These are phyloP conservation scores for Aphaenogaster floridana DNA, from an alignment of 1,140 invertebrate genomes.

Conservation along the genomic window DNA sequence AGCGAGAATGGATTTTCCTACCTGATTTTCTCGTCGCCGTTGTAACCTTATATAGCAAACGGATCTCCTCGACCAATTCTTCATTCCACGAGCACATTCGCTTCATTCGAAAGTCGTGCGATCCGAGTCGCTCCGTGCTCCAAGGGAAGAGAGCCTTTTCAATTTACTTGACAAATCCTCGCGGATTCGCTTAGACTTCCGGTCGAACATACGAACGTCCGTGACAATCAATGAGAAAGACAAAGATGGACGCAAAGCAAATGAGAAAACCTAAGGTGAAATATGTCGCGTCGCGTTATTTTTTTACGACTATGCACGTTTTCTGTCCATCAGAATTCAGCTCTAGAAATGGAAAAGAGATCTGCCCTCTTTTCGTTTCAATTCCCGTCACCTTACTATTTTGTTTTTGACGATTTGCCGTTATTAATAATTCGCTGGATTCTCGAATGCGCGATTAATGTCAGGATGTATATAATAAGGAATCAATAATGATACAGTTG, in stretches of 20 bases:
- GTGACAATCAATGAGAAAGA: constrained; percentile 12
- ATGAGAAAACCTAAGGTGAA: background rate
- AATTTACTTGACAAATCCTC: constrained; percentile 67
- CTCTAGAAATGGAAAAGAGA: constrained; percentile 12
- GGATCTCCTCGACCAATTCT: constrained; percentile 32
- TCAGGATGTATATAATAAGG: too few relatives aligned
- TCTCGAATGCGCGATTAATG: too few relatives aligned
- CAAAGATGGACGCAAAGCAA: background rate
- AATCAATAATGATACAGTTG: too few relatives aligned
- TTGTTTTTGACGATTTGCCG: too few relatives aligned
- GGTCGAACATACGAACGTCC: constrained; percentile 12
- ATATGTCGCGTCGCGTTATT: constrained; percentile 19
- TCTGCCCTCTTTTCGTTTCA: background rate
- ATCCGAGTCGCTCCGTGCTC: background rate
- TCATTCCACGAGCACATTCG: constrained; percentile 50
- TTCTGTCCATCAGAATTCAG: background rate
- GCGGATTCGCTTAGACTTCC: constrained; percentile 36
- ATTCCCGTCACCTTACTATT: background rate
- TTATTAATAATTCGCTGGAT: too few relatives aligned
- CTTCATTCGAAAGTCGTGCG: constrained; percentile 36
- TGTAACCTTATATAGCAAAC: constrained; percentile 10
- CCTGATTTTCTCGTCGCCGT: constrained; percentile 34
- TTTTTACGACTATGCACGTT: constrained; percentile 16
- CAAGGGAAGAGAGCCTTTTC: constrained; percentile 19
- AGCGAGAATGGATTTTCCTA: constrained; percentile 53